Evolutionary conservation across 30 jellyfish, hydroid and myxozoan genomes (phyloP), one percentile per base, ranked within the genome.

Genomic region (Mastigias papua): DNA sequence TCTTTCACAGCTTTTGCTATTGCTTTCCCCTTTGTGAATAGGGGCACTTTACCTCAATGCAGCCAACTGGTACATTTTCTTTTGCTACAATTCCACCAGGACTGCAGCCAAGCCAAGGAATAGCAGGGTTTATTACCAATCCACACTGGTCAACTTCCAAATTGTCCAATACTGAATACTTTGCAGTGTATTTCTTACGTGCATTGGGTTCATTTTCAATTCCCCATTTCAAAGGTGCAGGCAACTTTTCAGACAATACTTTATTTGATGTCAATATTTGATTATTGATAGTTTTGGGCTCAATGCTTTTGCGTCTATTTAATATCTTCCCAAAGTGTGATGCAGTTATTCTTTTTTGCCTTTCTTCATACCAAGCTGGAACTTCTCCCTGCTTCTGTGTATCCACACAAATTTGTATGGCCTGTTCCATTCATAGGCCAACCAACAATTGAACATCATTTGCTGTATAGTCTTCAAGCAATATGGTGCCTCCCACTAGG

Each of bases 341-440:
- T 60, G 89, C 87, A 22, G 94, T 84, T 80, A 73, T 48, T 70
- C 89, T 67, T 46, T 69, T 73, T 46, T 60, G 30, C 61, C 94
- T 58, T 69, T 84, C 94, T 69, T 61, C 80, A 73, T 27, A 83
- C 89, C 89, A 84, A 57, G 72, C 76, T 48, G 51, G 48, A 48
- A 28, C 60, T 76, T 35, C 68, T 37, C 48, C 46, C 33, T 37
- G 76, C 57, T 35, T 65, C 58, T 57, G 51, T 69, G 71, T 49
- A 27, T 64, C 49, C 33, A 69, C 26, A 21, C 81, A 69, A 74
- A 21, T 82, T 19, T 77, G 32, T 69, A 65, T 65, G 33, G 76
- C 42, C 42, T 65, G 49, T 26, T 65, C 49, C 76, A 16, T 33
- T 13, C 42, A 65, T 25, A 65, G 49, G 2, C 76, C 42, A 65